Evolutionary conservation across 2,113 vertebrate genomes (phyloP), one percentile per base, ranked within the genome.

Genomic region (Phalacrocorax brasilianus): DNA sequence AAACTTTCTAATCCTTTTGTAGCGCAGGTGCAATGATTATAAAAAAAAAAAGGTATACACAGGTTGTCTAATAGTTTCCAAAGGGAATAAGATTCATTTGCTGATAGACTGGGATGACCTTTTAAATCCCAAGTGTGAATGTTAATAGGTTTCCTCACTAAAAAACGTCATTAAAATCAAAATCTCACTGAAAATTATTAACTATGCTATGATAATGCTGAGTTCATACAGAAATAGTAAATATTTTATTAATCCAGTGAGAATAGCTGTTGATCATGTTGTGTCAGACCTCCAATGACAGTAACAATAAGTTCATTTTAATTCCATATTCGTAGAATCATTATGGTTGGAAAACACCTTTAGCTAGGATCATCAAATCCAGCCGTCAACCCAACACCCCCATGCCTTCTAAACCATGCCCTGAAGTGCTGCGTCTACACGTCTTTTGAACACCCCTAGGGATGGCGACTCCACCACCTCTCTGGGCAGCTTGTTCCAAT

Each of bases 151-250:
- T 84, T 86, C 65, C 82, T 91, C 74, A 83, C 95, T 95, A 88
- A 91, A 82, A 62, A 58, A 89, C 27, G 28, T 95, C 67, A 88
- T 91, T 96, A 96, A 93, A 94, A 71, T 88, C 14, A 88, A 91
- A 94, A 84, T 93, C 72, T 38, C 33, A 38, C 40, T 78, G 93
- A 74, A 96, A 91, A 94, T 89, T 90, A 66, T 80, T 94, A 93
- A 75, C 26, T 52, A 14, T 62, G 28, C 27, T 20, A 27, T 49
- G 30, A 56, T 67, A 89, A 80, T 73, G 11, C 44, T 73, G 70
- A 52, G 35, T 22, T 83, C 33, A n/a, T 52, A 79, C 2, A 66
- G 53, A 93, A 94, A 32, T 9, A 55, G 33, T 63, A 92, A 79
- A 58, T 84, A 63, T 47, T 38, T 38, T 65, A 14, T 74, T 82